Percentiles rank a stretch among this genome's conserved stretches.
Conservation (phyloP, 2,113 vertebrate genomes). For the Tautogolabrus adspersus region DNA sequence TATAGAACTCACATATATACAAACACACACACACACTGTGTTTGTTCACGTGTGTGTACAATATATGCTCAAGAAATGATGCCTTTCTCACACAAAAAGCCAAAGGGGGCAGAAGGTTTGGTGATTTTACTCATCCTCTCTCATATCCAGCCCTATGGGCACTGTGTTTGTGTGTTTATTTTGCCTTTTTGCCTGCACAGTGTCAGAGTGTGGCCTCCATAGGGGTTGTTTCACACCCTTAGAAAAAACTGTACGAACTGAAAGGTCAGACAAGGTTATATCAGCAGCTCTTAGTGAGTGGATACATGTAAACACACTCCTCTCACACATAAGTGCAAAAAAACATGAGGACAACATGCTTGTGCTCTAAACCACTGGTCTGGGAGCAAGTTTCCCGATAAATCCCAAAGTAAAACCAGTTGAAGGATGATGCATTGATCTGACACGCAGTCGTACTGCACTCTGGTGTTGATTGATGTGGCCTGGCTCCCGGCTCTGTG, state of each 20-base stretch:
- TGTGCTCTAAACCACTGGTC: constrained; percentile 11
- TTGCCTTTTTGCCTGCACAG: constrained; percentile 44
- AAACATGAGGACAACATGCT: constrained; percentile 30
- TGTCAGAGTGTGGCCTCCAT: constrained; percentile 43
- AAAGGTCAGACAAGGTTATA: constrained; percentile 60
- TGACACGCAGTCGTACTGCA: constrained; percentile 55
- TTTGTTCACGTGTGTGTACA: constrained; percentile 24
- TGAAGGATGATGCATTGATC: constrained; percentile 74
- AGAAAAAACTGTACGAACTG: constrained; percentile 40
- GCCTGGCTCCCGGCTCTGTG: constrained; percentile 59
- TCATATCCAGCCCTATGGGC: constrained; percentile 18
- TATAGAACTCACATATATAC: constrained; percentile 38
- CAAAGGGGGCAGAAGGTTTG: neutral
- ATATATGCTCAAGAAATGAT: constrained; percentile 14
- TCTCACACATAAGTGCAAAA: constrained; percentile 24
- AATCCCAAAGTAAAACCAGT: constrained; percentile 63
- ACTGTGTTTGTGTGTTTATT: constrained; percentile 43
- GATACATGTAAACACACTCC: constrained; percentile 35
- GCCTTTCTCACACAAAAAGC: constrained; percentile 6
- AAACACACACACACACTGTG: constrained; percentile 8
- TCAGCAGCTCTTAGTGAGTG: constrained; percentile 39
- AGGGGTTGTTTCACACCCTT: constrained; percentile 40
- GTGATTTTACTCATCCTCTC: constrained; percentile 31
- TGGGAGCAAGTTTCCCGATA: constrained; percentile 23
- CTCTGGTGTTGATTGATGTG: constrained; percentile 73